phyloP scores from a whole-genome alignment of 2,797 vertebrate genomes.

The Siniperca scherzeri region DNA sequence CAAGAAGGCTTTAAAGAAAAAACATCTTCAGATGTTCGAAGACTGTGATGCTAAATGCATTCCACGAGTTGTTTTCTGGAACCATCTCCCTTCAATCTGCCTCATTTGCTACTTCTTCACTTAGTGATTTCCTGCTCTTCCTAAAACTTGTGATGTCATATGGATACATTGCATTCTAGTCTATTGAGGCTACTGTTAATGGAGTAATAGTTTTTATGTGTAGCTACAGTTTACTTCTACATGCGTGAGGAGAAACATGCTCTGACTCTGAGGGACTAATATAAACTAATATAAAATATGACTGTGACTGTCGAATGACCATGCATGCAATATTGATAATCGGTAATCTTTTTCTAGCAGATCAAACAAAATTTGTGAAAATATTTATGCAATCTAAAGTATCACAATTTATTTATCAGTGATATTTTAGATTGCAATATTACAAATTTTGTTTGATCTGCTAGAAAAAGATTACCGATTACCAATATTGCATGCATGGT shows the following conservation, averaged over 20 bases:
- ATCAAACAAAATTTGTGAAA: neutral
- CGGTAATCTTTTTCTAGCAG: too few relatives aligned
- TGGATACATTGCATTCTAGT: neutral
- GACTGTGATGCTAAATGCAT: neutral
- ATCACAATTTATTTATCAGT: neutral
- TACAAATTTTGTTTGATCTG: neutral
- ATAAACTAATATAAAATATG: neutral
- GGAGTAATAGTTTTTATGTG: neutral
- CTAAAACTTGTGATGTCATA: neutral
- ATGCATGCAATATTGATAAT: neutral
- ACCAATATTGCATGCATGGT: neutral
- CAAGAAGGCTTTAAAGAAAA: slow-evolving; percentile 1
- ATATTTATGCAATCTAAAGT: neutral
- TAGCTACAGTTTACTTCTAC: neutral
- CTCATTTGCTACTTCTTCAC: neutral
- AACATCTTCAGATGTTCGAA: slow-evolving; percentile 28
- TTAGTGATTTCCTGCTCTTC: neutral
- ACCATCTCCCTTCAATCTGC: neutral
- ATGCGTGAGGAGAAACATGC: neutral
- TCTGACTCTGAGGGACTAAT: neutral
- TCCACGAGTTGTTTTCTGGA: neutral
- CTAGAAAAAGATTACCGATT: neutral
- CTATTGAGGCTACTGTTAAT: neutral
- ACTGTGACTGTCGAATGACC: neutral
- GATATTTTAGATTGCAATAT: neutral